Conservation (phyloP, 1,140 invertebrate species). For the Lycorma delicatula region DNA sequence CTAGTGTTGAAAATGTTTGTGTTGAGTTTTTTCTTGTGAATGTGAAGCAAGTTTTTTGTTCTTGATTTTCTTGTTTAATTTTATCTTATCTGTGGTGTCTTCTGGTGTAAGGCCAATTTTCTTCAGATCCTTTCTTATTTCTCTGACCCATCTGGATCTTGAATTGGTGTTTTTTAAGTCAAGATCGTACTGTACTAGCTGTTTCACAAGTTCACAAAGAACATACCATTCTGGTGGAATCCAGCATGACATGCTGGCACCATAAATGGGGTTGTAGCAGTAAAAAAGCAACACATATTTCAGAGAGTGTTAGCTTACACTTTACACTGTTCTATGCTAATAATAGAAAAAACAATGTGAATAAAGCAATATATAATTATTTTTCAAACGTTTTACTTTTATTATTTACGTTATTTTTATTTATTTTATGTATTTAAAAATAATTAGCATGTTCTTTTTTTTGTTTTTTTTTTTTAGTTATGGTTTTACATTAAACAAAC, state of each 20-base stretch:
- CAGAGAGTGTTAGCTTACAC: too few species aligned
- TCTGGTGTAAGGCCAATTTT: too few species aligned
- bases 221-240: neutral
- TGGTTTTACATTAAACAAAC: constrained; percentile 51
- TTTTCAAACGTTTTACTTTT: constrained; percentile 4
- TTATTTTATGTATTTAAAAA: too few species aligned
- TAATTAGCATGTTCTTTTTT: constrained; percentile 11
- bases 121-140: too few species aligned
- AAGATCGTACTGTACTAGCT: neutral
- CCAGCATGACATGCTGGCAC: neutral
- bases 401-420: constrained; percentile 2
- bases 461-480: constrained; percentile 41
- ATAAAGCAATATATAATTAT: neutral
- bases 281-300: neutral
- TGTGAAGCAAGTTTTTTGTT: too few species aligned
- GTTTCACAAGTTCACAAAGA: neutral
- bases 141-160: too few species aligned
- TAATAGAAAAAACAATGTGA: constrained; percentile 7
- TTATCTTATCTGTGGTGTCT: too few species aligned
- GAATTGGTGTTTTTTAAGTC: too few species aligned
- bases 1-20: too few species aligned
- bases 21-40: too few species aligned
- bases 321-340: too few species aligned
- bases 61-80: too few species aligned
- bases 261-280: neutral